Evolutionary conservation across 53 echinoderm and acorn worm genomes (phyloP).

Genomic region (Temnopleurus reevesii): DNA sequence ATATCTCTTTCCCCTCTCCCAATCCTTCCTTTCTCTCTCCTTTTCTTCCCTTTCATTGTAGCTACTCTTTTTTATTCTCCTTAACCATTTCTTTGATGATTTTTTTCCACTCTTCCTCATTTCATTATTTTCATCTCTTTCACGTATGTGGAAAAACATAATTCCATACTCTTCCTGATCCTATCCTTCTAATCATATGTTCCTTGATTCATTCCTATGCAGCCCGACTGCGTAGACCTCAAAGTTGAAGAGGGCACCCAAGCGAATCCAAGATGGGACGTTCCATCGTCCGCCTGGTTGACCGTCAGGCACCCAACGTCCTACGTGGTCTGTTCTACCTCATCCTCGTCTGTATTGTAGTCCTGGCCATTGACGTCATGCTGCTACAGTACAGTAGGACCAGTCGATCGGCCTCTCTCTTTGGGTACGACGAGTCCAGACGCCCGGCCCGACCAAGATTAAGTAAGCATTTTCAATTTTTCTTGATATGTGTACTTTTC

Average conservation of each 20-base stretch:
- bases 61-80: too few relatives aligned
- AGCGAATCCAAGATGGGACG: conserved; percentile 35
- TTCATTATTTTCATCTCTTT: too few relatives aligned
- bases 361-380: conserved; percentile 61
- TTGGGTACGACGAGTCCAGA: neutral
- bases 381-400: conserved; percentile 50
- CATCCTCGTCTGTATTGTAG: conserved; percentile 67
- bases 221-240: too few relatives aligned
- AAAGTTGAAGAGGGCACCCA: neutral
- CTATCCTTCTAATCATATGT: too few relatives aligned
- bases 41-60: too few relatives aligned
- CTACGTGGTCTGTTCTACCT: conserved; percentile 50
- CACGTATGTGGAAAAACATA: too few relatives aligned
- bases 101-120: too few relatives aligned
- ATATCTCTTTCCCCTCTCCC: too few relatives aligned
- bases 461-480: neutral
- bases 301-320: conserved; percentile 49
- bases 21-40: too few relatives aligned
- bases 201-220: too few relatives aligned
- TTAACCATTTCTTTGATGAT: too few relatives aligned
- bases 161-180: too few relatives aligned
- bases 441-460: neutral
- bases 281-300: neutral
- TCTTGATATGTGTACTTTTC: neutral
- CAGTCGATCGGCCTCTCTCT: neutral